phyloP scores from a whole-genome alignment of 1,140 invertebrate genomes.

The Rhizoglyphus robini region DNA sequence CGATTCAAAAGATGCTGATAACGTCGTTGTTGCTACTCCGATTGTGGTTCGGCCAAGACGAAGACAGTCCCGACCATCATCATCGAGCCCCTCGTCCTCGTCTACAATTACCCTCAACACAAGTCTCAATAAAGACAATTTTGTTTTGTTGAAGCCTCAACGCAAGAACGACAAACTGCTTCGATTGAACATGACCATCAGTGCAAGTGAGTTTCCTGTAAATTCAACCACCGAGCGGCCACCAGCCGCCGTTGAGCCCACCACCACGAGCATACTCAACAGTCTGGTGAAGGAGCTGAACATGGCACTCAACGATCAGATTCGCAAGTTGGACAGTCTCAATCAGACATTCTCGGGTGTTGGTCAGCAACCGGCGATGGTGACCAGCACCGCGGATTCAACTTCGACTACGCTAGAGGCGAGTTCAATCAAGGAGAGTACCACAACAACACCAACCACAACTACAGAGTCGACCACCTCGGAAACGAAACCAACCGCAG shows the following conservation, averaged over 20 bases:
- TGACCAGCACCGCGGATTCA: not conserved
- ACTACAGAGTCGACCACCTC: not conserved
- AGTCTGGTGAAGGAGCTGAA: not conserved
- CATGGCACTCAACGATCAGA: not conserved
- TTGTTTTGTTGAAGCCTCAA: not conserved
- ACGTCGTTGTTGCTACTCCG: too few species aligned
- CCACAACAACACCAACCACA: slow-evolving; percentile 4
- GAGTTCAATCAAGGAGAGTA: not conserved
- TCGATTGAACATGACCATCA: not conserved
- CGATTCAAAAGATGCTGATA: too few species aligned
- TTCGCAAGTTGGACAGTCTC: not conserved
- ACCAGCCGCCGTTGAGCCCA: too few species aligned
- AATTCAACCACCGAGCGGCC: too few species aligned
- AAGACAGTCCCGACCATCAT: not conserved
- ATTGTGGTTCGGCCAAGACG: not conserved
- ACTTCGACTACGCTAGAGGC: not conserved
- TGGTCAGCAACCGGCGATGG: not conserved
- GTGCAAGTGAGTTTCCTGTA: too few species aligned
- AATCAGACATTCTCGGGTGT: not conserved
- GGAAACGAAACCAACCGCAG: not conserved
- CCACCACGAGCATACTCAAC: not conserved
- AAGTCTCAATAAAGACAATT: not conserved
- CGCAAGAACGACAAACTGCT: not conserved
- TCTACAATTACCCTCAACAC: not conserved
- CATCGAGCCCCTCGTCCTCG: not conserved